phyloP scores from a whole-genome alignment of 1,140 invertebrate species.

The Drosophila rhopaloa region DNA sequence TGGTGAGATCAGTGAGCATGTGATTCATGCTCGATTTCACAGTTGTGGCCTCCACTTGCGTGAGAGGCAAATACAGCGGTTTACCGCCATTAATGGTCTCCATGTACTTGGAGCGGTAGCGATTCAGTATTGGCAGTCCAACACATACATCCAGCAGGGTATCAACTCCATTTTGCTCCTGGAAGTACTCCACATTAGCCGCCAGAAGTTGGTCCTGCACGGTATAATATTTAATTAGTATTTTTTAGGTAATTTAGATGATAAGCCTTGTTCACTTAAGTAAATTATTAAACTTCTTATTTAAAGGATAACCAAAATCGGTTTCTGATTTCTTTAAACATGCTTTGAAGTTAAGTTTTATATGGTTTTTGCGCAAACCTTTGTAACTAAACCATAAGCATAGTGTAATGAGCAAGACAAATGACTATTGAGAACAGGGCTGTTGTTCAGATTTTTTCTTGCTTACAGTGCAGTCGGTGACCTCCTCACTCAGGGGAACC shows the following conservation, averaged over 20 bases:
- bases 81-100: constrained; percentile 73
- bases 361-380: too few relatives aligned
- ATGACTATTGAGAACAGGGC: not conserved
- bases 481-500: constrained; percentile 79
- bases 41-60: constrained; percentile 69
- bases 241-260: not conserved
- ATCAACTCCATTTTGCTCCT: constrained; percentile 82
- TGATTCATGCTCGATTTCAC: constrained; percentile 84
- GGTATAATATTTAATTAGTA: not conserved
- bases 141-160: constrained; percentile 75
- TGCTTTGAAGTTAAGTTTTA: too few relatives aligned
- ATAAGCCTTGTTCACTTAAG: not conserved
- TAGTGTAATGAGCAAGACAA: too few relatives aligned
- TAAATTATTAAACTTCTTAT: too few relatives aligned
- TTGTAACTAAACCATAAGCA: not conserved
- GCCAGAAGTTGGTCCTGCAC: constrained; percentile 86
- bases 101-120: constrained; percentile 74
- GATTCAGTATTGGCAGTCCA: constrained; percentile 71
- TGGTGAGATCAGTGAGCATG: constrained; percentile 93
- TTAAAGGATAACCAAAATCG: too few relatives aligned
- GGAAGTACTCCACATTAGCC: constrained; percentile 86
- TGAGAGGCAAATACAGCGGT: constrained; percentile 73
- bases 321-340: too few relatives aligned
- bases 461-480: constrained; percentile 77
- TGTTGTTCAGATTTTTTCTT: not conserved